Percentiles rank a stretch among this genome's conserved stretches.
These are phyloP conservation scores for Alectura lathami DNA, from an alignment of 2,113 vertebrate species.

Conservation along the genomic window DNA sequence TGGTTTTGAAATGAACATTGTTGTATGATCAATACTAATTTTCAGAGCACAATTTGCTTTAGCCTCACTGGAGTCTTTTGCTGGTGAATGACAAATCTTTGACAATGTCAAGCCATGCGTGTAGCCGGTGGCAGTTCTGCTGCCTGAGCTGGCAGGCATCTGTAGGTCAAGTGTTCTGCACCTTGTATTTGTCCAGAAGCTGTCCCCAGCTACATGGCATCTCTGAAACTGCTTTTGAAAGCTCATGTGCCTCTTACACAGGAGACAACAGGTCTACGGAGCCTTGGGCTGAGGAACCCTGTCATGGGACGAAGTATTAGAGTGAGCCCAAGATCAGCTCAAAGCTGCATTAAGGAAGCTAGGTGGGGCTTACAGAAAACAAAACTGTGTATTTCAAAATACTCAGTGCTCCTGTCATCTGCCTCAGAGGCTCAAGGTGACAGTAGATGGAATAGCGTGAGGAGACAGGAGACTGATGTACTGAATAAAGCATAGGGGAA, in stretches of 20 bases:
- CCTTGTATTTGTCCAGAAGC: not conserved
- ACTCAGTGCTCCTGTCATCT: not conserved
- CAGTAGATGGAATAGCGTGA: not conserved
- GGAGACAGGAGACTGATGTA: not conserved
- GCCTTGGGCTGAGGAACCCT: not conserved
- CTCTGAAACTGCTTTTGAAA: not conserved
- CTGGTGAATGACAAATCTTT: not conserved
- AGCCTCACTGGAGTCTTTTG: not conserved
- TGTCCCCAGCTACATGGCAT: not conserved
- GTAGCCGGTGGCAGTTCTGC: accelerated
- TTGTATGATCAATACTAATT: not conserved
- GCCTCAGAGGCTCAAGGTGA: not conserved
- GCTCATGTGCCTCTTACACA: accelerated
- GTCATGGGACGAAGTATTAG: accelerated
- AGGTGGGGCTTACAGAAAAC: not conserved
- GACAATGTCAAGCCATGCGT: accelerated
- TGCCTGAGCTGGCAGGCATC: not conserved
- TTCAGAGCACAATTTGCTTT: not conserved
- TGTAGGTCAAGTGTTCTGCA: not conserved
- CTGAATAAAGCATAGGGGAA: not conserved
- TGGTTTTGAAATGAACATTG: not conserved
- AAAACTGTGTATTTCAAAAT: accelerated
- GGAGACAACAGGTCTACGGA: not conserved
- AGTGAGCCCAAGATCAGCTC: not conserved
- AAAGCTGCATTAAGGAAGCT: not conserved